Percentiles rank a stretch among this genome's conserved stretches.
Conservation (phyloP, 2,113 vertebrate genomes). For the Bambusicola thoracicus region DNA sequence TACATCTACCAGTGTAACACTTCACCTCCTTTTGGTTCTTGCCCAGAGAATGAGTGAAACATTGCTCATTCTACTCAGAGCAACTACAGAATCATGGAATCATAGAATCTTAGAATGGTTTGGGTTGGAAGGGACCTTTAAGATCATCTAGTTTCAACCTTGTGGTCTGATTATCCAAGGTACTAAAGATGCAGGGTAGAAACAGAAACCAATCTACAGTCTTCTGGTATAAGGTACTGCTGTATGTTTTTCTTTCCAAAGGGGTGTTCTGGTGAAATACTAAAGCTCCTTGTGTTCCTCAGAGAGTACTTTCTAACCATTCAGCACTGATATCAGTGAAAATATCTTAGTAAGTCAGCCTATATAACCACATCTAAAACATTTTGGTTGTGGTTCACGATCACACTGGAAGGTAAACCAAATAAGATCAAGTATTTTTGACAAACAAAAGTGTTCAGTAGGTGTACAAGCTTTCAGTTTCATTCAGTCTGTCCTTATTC, state of each 20-base stretch:
- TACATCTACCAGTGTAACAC: accelerated
- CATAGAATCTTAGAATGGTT: too few relatives aligned
- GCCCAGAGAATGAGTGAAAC: background rate
- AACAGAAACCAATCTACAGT: background rate
- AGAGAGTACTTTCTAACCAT: background rate
- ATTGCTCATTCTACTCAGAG: background rate
- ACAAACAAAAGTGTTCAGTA: background rate
- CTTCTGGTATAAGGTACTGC: background rate
- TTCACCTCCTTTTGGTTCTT: background rate
- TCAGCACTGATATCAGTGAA: background rate
- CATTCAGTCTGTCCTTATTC: background rate
- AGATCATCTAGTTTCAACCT: too few relatives aligned
- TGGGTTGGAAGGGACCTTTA: too few relatives aligned
- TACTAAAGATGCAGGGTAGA: background rate
- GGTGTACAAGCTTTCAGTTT: background rate
- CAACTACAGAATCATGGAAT: background rate
- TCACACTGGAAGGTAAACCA: background rate
- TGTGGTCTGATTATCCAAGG: background rate
- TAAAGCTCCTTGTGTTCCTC: background rate
- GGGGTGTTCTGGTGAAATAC: background rate
- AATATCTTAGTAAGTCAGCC: background rate
- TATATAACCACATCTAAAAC: background rate
- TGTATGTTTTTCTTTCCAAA: background rate
- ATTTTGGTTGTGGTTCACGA: background rate
- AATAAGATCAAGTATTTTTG: background rate